Evolutionary conservation across 1,140 invertebrate genomes (phyloP), one percentile per base, ranked within the genome.

Genomic region (Zaprionus nigranus): DNA sequence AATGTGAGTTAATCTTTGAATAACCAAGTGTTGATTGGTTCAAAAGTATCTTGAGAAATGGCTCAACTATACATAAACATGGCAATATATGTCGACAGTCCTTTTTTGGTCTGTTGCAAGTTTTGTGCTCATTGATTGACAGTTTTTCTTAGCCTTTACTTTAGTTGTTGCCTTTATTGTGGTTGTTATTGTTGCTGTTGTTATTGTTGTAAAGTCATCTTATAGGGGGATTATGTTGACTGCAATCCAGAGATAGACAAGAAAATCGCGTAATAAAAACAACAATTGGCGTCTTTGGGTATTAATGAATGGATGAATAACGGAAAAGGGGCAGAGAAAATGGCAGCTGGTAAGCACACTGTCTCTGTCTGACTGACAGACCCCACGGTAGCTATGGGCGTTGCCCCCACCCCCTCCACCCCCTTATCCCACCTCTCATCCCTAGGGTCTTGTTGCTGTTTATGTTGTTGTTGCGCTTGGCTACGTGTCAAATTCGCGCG

Each of bases 271-370:
- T 90, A 84, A 88, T 88, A 84, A 88, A 82, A 69, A 60, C 69
- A 81, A 71, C 82, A 75, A 78, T 73, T 88, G 82, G 75, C 78
- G 38, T 57, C 63, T 75, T 75, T 64, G 64, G 78, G 68, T 76
- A 81, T 85, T 85, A 88, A 90, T 90, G 84, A 90, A 82, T 88
- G 85, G 81, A 72, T 72, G 78, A 75, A 54, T 75, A 58, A 56
- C 40, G 46, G 30, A 28, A 24, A 43, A 59, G 51, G 59, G 40
- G n/a, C n/a, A 17, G 2, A n/a, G 24, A 22, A 24, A 20, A 40
- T 60, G 51, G 53, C 53, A 24, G 43, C 40, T 46, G n/a, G 40
- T 17, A 38, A 38, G 36, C 36, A 5, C 13, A 38, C 66, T 75
- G 64, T 64, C 66, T 34, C 30, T 30, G 28, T 7, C 28, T 65